phyloP scores from a whole-genome alignment of 2,888 invertebrate species.

The Bimastos eiseni region DNA sequence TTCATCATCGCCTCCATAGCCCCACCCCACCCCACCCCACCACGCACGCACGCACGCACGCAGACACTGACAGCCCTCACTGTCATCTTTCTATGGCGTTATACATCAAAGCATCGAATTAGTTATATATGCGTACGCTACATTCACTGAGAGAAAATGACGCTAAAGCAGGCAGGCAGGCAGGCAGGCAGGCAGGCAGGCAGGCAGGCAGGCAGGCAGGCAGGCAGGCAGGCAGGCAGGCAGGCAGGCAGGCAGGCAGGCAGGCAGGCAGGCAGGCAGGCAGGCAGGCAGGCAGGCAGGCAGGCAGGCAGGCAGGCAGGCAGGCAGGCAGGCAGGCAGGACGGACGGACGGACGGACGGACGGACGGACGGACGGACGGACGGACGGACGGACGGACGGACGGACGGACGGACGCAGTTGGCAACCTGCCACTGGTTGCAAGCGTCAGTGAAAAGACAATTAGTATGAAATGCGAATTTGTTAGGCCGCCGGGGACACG shows the following conservation, averaged over 20 bases:
- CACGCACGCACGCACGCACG: not conserved
- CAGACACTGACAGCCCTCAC: not conserved
- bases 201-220: no score
- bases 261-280: no score
- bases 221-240: no score
- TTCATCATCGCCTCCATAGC: not conserved
- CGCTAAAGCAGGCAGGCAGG: not conserved
- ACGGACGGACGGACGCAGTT: no score
- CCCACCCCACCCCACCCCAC: not conserved
- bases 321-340: not conserved
- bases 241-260: no score
- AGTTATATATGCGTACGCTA: not conserved
- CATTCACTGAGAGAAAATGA: not conserved
- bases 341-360: no score
- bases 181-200: no score
- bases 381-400: no score
- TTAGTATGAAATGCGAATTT: slow-evolving; percentile 6
- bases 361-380: no score
- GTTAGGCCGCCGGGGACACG: not conserved
- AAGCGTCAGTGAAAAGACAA: not conserved
- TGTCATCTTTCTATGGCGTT: slow-evolving; percentile 5
- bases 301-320: no score
- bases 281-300: no score
- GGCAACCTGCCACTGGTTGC: not conserved
- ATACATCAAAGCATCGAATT: not conserved